Percentiles rank a stretch among this genome's conserved stretches.
These are phyloP conservation scores for Mycalesis mineus DNA, from an alignment of 2,888 invertebrate genomes.

Conservation along the genomic window DNA sequence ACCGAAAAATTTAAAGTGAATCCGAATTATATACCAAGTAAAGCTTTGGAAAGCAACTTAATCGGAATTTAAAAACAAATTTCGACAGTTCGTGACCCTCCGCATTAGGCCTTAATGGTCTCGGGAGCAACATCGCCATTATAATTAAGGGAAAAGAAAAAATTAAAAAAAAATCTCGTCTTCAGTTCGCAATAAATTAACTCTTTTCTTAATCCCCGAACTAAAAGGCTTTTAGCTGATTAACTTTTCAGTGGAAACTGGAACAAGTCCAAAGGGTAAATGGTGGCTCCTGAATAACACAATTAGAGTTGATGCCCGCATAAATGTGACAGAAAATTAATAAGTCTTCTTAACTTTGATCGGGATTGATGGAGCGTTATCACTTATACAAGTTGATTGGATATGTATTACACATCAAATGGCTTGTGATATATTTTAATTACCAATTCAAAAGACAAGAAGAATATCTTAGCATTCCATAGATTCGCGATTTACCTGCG, in stretches of 20 bases:
- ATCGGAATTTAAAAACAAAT: conserved; percentile 26
- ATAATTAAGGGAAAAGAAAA: conserved; percentile 51
- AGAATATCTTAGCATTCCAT: no score
- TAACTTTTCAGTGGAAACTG: conserved; percentile 68
- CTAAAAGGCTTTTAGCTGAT: conserved; percentile 72
- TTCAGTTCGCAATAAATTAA: conserved; percentile 64
- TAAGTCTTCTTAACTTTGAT: conserved; percentile 4
- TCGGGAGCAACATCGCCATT: conserved; percentile 29
- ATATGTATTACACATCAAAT: no score
- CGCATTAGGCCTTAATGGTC: conserved; percentile 14
- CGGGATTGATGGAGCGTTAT: conserved; percentile 10
- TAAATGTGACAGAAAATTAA: conserved; percentile 29
- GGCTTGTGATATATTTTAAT: no score
- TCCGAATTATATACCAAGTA: not conserved
- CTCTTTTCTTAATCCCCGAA: conserved; percentile 60
- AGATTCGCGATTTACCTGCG: no score
- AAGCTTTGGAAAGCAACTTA: conserved; percentile 3
- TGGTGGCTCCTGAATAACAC: conserved; percentile 55
- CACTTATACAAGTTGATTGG: no score
- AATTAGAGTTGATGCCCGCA: conserved; percentile 67
- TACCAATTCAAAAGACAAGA: no score
- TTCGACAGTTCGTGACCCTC: conserved; percentile 21
- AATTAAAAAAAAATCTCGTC: conserved; percentile 39
- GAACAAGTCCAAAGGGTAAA: conserved; percentile 63
- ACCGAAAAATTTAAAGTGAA: not conserved